These are phyloP conservation scores for Panulirus ornatus DNA, from an alignment of 1,140 invertebrate genomes.

Conservation along the genomic window DNA sequence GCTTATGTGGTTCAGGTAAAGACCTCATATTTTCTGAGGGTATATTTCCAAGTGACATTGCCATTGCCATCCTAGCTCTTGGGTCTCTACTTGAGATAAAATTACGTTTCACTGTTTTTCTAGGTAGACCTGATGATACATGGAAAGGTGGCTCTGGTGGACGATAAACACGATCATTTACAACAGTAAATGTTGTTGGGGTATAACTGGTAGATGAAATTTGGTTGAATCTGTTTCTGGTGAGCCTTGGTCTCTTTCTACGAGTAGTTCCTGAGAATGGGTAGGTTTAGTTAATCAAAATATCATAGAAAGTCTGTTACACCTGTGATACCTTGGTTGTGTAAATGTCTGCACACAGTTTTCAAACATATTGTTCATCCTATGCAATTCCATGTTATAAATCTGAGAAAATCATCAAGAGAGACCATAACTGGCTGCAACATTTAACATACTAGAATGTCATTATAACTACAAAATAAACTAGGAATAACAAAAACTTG, in stretches of 20 bases:
- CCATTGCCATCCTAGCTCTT: conserved; percentile 15
- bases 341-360: too few relatives aligned
- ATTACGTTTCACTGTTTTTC: conserved; percentile 48
- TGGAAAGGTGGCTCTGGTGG: conserved; percentile 28
- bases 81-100: conserved; percentile 41
- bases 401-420: too few relatives aligned
- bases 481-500: too few relatives aligned
- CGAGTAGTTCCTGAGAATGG: conserved; percentile 30
- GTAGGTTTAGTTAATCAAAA: too few relatives aligned
- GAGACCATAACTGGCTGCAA: too few relatives aligned
- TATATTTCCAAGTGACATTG: neutral
- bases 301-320: too few relatives aligned
- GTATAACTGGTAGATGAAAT: conserved; percentile 4
- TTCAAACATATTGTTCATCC: too few relatives aligned
- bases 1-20: conserved; percentile 42
- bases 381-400: too few relatives aligned
- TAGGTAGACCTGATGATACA: neutral
- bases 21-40: conserved; percentile 28
- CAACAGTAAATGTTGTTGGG: conserved; percentile 49
- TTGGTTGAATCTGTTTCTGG: conserved; percentile 37
- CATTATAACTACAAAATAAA: too few relatives aligned
- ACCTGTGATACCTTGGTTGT: too few relatives aligned
- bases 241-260: conserved; percentile 15
- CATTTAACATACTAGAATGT: too few relatives aligned
- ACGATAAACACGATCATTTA: conserved; percentile 44